Evolutionary conservation across 1,140 invertebrate species (phyloP), one percentile per base, ranked within the genome.

Genomic region (Schlechtendalia chinensis): DNA sequence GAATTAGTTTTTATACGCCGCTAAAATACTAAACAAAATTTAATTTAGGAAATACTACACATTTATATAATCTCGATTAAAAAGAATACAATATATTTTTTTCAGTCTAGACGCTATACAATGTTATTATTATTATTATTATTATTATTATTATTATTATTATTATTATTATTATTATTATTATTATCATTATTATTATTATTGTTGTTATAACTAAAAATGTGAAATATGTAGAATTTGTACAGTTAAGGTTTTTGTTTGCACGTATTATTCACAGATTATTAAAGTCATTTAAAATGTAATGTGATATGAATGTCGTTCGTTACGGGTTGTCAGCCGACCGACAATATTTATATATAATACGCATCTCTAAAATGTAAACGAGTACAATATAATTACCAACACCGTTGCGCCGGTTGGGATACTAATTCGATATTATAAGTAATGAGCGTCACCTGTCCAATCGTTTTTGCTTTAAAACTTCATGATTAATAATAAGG

Each of bases 331-430:
- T 45, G 32, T 12, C 14, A 22, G 45, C 39, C n/a, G 65, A 12
- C n/a, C 45, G 22, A 45, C 10, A 32, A 45, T 69, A 69, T 65
- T n/a, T n/a, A n/a, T 32, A 32, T 65, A 65, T 59, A 3, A 5
- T 67, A 47, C n/a, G 32, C 65, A 24, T 45, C 39, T 67, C 19
- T 22, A 47, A 24, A 47, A 22, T 12, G n/a, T 24, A n/a, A 69
- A 45, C 11, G 10, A 67, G n/a, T 69, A 47, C 39, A 69, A 69
- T 69, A 67, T 67, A 47, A 69, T 69, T 69, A 69, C 65, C 61
- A 29, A n/a, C n/a, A n/a, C n/a, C n/a, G n/a, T 39, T 12, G 5
- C 39, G 32, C 16, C 11, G 65, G n/a, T 1, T 2, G 19, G 29
- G 10, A 39, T 4, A 3, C 32, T 4, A 39, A 39, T 39, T 39